Evolutionary conservation across 2,113 vertebrate species (phyloP), one percentile per base, ranked within the genome.

Genomic region (Phyllostomus hastatus): DNA sequence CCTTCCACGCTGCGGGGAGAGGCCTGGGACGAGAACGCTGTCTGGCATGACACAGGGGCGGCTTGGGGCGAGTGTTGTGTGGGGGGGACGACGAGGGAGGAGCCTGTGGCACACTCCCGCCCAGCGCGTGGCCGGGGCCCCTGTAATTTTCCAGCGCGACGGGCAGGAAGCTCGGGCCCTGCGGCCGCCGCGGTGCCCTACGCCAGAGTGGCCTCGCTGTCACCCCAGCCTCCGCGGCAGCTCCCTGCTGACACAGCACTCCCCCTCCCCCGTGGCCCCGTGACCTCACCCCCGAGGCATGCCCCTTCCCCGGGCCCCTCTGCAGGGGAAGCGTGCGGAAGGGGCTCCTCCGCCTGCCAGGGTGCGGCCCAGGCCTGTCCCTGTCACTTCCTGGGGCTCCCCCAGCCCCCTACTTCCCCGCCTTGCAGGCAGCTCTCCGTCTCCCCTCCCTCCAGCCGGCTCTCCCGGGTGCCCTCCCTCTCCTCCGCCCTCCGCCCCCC

Each of bases 171-270:
- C 41, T 57, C 41, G 35, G 4, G 75, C 31, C 64, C 1, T 1
- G n/a, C 1, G 4, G 61, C 24, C 3, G 7, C 46, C 2, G 12
- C 0, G 26, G 75, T 24, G 43, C 88, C 59, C 91, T 11, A 43
- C 1, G 46, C 38, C 15, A 0, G 7, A 20, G 70, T 31, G 48
- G 46, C 67, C 54, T 11, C 4, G 0, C 28, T 1, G 6, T 26
- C 46, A 6, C 64, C 26, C 4, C 31, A 6, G 78, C 54, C 67
- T 38, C 16, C 16, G 0, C 0, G 14, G 52, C 14, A 22, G 64
- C 59, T 78, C 69, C 54, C 52, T 90, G 96, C 90, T 61, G 90
- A 95, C 14, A 0, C 73, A 73, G 91, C 83, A 19, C 4, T 20
- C 20, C 67, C 9, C 8, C 43, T 11, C 33, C 50, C 0, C 16